Evolutionary conservation across 2,797 vertebrate species (phyloP).

Genomic region (Acanthiza pusilla): DNA sequence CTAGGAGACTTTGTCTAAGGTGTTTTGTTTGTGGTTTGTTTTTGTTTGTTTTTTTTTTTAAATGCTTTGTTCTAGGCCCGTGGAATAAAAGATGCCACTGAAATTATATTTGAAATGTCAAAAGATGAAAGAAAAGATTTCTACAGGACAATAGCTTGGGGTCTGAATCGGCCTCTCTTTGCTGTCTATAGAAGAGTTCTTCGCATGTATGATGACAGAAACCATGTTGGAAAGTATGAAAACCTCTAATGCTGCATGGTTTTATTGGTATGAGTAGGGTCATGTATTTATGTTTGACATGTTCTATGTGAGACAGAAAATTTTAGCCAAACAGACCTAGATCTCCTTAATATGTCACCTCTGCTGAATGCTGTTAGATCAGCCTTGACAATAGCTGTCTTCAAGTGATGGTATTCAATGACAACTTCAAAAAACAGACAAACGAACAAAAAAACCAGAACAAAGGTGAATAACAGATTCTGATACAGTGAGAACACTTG

Average conservation of each 20-base stretch:
- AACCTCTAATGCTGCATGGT: slow-evolving; percentile 67
- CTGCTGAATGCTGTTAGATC: not conserved
- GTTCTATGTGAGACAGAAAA: not conserved
- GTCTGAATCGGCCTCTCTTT: slow-evolving; percentile 94
- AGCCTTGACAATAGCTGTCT: not conserved
- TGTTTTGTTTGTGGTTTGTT: slow-evolving; percentile 4
- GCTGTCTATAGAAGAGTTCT: slow-evolving; percentile 96
- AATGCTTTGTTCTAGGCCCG: slow-evolving; percentile 79
- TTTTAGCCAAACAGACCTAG: not conserved
- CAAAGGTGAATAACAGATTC: not conserved
- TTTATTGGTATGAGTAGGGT: slow-evolving; percentile 44
- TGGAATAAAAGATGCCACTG: slow-evolving; percentile 94
- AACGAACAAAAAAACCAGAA: not conserved
- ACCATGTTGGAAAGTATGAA: slow-evolving; percentile 98
- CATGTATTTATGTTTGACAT: not conserved
- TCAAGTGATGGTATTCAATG: not conserved
- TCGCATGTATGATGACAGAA: slow-evolving; percentile 98
- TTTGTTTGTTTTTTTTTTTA: not conserved
- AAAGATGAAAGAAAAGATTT: slow-evolving; percentile 99
- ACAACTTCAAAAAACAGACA: not conserved
- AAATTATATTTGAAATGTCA: slow-evolving; percentile 99
- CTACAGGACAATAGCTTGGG: slow-evolving; percentile 96
- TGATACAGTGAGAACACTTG: not conserved
- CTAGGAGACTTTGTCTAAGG: not conserved
- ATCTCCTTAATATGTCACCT: not conserved